Evolutionary conservation across 2,888 invertebrate species (phyloP), one percentile per base, ranked within the genome.

Genomic region (Caenorhabditis panamensis): DNA sequence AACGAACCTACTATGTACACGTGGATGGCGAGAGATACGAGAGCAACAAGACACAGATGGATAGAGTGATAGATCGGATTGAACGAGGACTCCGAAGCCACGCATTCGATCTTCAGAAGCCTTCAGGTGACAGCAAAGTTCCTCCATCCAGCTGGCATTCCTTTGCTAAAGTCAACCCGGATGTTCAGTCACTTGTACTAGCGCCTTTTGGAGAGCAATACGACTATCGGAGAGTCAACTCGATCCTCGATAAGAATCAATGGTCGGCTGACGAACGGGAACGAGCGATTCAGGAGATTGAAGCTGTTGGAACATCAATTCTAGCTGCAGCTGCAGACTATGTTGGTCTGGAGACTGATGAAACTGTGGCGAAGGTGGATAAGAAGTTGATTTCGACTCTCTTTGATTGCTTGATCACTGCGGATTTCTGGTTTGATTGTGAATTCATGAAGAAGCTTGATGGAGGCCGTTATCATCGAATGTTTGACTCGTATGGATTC

Each of bases 101-200:
- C n/a, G 80, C 67, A 22, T 79, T 69, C 24, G 68, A 63, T 41
- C 41, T 75, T 18, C 66, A 44, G 20, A 56, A 56, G 11, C 63
- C 49, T 6, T 22, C 20, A 8, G 18, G 20, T 5, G 36, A 47
- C 9, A 51, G 44, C 9, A 75, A 47, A 51, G 79, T 87, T 13
- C 89, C 89, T 4, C 88, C 89, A 6, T 72, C 88, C 26, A 84
- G 82, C 51, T 89, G 87, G 83, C 87, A 89, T 53, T 84, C 89
- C 6, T 79, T 89, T 41, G 82, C 88, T 5, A 82, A 77, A 47
- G 69, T 81, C 37, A 76, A 84, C 56, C 16, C 54, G 2, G 64
- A 75, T 1, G 81, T 80, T n/a, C 84, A 85, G 37, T 78, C 82
- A 2, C 4, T 87, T 3, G 77, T 88, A 2, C 51, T 88, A 5